These are phyloP conservation scores for Pygoscelis antarcticus DNA, from an alignment of 2,113 vertebrate genomes.

Conservation along the genomic window DNA sequence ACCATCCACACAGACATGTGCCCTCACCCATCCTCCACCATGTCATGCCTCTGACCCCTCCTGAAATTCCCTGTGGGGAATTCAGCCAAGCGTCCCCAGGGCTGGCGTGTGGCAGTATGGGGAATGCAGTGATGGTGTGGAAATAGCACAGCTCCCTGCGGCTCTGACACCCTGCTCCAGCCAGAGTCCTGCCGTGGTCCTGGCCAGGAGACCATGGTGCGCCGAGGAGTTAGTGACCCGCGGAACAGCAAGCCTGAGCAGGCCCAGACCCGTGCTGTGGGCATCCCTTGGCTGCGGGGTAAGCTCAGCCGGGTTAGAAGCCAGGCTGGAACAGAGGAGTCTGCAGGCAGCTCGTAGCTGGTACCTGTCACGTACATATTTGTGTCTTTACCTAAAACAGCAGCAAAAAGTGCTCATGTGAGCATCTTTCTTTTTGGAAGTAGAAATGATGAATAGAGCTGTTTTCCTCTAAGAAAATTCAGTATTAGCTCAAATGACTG, in stretches of 20 bases:
- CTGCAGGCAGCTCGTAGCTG: background rate
- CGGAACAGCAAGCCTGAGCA: background rate
- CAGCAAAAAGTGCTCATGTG: background rate
- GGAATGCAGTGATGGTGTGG: background rate
- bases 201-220: background rate
- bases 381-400: background rate
- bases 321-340: background rate
- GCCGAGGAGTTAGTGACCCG: fast-evolving
- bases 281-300: background rate
- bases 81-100: background rate
- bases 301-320: background rate
- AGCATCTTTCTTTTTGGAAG: background rate
- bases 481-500: background rate
- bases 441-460: background rate
- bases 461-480: background rate
- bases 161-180: background rate
- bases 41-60: background rate
- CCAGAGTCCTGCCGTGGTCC: background rate
- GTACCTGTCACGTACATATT: fast-evolving
- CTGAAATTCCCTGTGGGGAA: background rate
- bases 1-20: fast-evolving
- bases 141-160: background rate
- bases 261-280: background rate
- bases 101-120: fast-evolving
- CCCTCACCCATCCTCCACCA: background rate